Evolutionary conservation across 1,140 invertebrate species (phyloP), one percentile per base, ranked within the genome.

Genomic region (Bombus sibiricus): DNA sequence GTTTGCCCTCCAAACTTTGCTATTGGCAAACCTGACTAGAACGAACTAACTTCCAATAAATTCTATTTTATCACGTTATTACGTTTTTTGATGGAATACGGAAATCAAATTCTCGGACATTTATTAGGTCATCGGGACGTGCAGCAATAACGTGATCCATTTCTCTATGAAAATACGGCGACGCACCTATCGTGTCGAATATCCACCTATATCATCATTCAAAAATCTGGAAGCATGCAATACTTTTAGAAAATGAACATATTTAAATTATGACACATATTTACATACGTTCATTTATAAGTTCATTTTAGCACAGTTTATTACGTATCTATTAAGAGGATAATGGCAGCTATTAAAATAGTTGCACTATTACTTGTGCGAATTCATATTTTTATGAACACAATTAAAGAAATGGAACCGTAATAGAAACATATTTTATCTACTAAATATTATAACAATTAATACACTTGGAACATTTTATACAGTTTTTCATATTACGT

Each of bases 91-190:
- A 15, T 47, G n/a, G 8, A 74, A 74, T 4, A 62, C n/a, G n/a
- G n/a, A 43, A 74, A 22, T 64, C 39, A 47, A 25, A 43, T 15
- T 3, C 6, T n/a, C 39, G 57, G 28, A 3, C 53, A 47, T 73
- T 83, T 83, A 83, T 68, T 62, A 41, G 69, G 71, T 82, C 80
- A 82, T 74, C 22, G 15, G 39, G n/a, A 64, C 47, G 57, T 18
- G 12, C 25, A 18, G 9, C 39, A 74, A 74, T 74, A 82, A 73
- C 37, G 39, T n/a, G n/a, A 82, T 82, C 69, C 39, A 81, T 59
- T n/a, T 74, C 18, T 39, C 18, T 59, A 37, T 25, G 53, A 62
- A 59, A 78, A 77, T 77, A 28, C 22, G 0, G 18, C 1, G 47
- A 53, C 28, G 32, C 41, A 37, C 25, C 32, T 10, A 32, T 25